Percentiles rank a stretch among this genome's conserved stretches.
Evolutionary conservation across 2,113 vertebrate genomes (phyloP).

Genomic region (Progne subis): DNA sequence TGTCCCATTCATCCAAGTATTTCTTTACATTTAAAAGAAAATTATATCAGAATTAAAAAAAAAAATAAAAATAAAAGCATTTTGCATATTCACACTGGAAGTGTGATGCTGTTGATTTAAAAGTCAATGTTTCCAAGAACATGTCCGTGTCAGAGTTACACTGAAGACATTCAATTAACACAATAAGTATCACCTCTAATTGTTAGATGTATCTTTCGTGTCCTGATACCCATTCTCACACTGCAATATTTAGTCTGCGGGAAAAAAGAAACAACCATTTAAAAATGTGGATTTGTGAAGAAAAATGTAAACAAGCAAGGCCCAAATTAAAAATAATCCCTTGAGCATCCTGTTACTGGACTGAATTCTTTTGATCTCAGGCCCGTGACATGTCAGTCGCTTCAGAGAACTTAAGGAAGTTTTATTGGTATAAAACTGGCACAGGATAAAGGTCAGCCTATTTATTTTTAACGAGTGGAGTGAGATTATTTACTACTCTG

Average conservation of each 20-base stretch:
- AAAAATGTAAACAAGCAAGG: background rate
- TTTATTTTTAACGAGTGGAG: background rate
- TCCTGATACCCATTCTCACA: background rate
- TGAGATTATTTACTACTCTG: background rate
- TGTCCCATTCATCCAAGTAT: background rate
- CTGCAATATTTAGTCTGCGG: background rate
- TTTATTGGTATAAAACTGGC: conserved; percentile 12
- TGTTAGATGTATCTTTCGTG: background rate
- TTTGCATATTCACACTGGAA: background rate
- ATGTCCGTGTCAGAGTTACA: background rate
- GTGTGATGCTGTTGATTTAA: background rate
- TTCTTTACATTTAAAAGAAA: background rate
- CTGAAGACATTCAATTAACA: background rate
- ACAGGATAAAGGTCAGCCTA: background rate
- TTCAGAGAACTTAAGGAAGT: background rate
- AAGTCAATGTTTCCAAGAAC: background rate
- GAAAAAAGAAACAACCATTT: background rate
- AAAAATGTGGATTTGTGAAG: background rate
- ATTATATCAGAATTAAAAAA: background rate
- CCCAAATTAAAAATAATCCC: background rate
- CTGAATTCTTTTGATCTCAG: background rate
- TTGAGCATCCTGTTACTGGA: background rate
- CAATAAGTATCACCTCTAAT: background rate
- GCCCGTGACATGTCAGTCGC: background rate
- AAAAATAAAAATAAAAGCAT: background rate